These are phyloP conservation scores for Lepidochitona cinerea DNA, from an alignment of 2,888 invertebrate species.

Conservation along the genomic window DNA sequence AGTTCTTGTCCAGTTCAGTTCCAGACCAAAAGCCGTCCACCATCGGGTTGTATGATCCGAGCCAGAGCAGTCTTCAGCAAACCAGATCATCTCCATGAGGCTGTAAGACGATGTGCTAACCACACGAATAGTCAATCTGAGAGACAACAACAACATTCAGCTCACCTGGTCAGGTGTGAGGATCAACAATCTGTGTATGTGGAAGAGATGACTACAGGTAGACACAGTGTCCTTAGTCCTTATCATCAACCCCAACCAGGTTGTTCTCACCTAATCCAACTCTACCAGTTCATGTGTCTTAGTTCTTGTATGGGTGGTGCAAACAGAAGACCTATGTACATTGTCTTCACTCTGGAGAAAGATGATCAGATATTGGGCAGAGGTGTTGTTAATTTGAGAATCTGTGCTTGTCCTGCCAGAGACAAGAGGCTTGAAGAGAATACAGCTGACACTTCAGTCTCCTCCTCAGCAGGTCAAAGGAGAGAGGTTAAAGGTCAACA, in stretches of 20 bases:
- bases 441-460: not conserved
- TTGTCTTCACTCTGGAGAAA: not conserved
- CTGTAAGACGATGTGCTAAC: slow-evolving; percentile 79
- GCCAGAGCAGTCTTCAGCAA: slow-evolving; percentile 78
- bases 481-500: not conserved
- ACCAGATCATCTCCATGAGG: slow-evolving; percentile 76
- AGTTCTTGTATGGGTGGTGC: not conserved
- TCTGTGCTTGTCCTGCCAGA: not conserved
- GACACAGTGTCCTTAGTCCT: not conserved
- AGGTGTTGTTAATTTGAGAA: not conserved
- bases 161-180: not conserved
- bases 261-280: not conserved
- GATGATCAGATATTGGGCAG: not conserved
- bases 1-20: slow-evolving; percentile 2
- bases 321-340: slow-evolving; percentile 1
- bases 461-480: not conserved
- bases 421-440: too few species aligned
- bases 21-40: slow-evolving; percentile 20
- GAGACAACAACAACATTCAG: not conserved
- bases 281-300: slow-evolving; percentile 5
- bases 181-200: not conserved
- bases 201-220: not conserved
- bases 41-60: slow-evolving; percentile 73
- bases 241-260: not conserved
- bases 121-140: slow-evolving; percentile 72